These are phyloP conservation scores for Salvelinus sp. DNA, from an alignment of 2,113 vertebrate genomes.

Conservation along the genomic window DNA sequence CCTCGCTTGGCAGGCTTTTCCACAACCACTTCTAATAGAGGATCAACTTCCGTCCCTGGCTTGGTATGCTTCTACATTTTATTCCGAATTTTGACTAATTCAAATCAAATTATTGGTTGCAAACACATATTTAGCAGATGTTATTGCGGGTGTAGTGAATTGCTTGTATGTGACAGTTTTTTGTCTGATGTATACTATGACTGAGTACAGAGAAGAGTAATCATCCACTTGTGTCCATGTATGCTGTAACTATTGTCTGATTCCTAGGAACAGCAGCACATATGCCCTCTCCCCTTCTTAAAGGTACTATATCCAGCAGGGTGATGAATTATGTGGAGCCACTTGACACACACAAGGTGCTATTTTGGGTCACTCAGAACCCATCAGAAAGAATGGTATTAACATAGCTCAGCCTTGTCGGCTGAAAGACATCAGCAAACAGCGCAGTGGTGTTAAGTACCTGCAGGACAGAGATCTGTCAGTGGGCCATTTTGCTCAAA, in stretches of 20 bases:
- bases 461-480: slow-evolving; percentile 55
- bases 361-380: slow-evolving; percentile 2
- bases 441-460: slow-evolving; percentile 46
- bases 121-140: too few species aligned
- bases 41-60: too few species aligned
- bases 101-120: too few species aligned
- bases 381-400: slow-evolving; percentile 33
- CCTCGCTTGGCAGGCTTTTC: not conserved
- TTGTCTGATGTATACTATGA: too few species aligned
- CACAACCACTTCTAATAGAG: not conserved
- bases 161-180: too few species aligned
- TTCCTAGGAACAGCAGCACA: slow-evolving; percentile 1
- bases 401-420: slow-evolving; percentile 53
- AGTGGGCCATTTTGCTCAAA: slow-evolving; percentile 39
- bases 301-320: not conserved
- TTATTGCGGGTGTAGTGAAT: too few species aligned
- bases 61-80: too few species aligned
- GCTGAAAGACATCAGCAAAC: slow-evolving; percentile 61
- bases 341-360: slow-evolving; percentile 5
- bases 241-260: too few species aligned
- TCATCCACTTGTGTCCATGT: too few species aligned
- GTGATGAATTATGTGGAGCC: slow-evolving; percentile 15
- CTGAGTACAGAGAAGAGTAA: too few species aligned
- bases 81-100: too few species aligned
- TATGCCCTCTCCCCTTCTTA: not conserved